A percentile compares a stretch with the other conserved stretches of the same genome.
Conservation (phyloP, 2,888 invertebrate species). For the Aradus depressus region DNA sequence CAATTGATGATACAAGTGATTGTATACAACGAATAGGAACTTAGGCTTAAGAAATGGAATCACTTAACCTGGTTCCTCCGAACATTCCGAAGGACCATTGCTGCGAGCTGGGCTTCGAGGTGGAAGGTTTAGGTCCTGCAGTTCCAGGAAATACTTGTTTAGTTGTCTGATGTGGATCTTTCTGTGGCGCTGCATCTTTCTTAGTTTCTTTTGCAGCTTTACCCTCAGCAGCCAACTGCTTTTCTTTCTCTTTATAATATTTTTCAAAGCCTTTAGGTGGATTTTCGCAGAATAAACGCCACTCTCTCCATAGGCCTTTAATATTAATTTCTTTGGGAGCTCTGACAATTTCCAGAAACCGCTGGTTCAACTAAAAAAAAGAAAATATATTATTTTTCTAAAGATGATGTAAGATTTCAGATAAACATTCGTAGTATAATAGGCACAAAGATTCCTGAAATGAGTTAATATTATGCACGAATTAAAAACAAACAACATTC, state of each 20-base stretch:
- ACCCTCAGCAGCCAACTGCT: slow-evolving; percentile 21
- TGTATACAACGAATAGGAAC: too few relatives aligned
- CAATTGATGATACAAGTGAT: too few relatives aligned
- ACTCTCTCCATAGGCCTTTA: slow-evolving; percentile 51
- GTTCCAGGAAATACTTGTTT: slow-evolving; percentile 39
- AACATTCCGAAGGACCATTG: slow-evolving; percentile 44
- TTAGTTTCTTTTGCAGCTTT: slow-evolving; percentile 27
- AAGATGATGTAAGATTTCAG: slow-evolving; percentile 16
- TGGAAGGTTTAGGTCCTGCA: slow-evolving; percentile 38
- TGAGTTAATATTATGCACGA: too few relatives aligned
- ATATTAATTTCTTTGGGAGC: slow-evolving; percentile 43
- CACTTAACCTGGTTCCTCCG: slow-evolving; percentile 38
- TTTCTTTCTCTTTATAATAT: slow-evolving; percentile 55
- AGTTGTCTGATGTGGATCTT: slow-evolving; percentile 35
- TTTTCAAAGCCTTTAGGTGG: slow-evolving; percentile 92
- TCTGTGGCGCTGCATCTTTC: slow-evolving; percentile 24
- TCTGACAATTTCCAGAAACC: slow-evolving; percentile 36
- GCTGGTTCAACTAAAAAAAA: slow-evolving; percentile 36
- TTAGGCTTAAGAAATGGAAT: too few relatives aligned
- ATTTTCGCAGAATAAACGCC: slow-evolving; percentile 56
- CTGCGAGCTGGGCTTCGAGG: slow-evolving; percentile 38
- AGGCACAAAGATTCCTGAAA: slow-evolving; percentile 38
- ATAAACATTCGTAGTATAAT: slow-evolving; percentile 7
- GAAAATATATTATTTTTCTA: slow-evolving; percentile 1
- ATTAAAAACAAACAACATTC: too few relatives aligned